phyloP scores from a whole-genome alignment of 2,113 vertebrate genomes.

The Gyps fulvus region DNA sequence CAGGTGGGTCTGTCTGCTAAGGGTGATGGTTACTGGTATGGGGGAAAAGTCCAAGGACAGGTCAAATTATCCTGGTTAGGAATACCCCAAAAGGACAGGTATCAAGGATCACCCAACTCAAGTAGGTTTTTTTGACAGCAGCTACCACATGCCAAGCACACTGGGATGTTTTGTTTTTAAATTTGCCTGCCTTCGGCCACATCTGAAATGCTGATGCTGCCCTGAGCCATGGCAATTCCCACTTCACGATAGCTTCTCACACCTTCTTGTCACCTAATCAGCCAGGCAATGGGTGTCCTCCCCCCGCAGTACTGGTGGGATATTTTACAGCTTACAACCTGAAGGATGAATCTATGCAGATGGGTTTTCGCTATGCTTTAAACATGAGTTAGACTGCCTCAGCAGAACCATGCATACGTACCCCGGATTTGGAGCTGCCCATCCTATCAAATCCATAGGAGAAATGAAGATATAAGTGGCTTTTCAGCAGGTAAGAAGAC shows the following conservation, averaged over 20 bases:
- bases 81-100: neutral
- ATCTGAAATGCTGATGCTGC: neutral
- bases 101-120: neutral
- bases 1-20: neutral
- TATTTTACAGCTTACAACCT: neutral
- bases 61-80: neutral
- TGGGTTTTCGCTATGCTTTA: fast-evolving
- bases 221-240: neutral
- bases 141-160: neutral
- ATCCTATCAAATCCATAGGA: fast-evolving
- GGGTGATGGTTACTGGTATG: neutral
- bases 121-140: neutral
- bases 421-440: neutral
- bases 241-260: neutral
- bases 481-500: neutral
- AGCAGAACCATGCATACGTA: fast-evolving
- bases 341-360: neutral
- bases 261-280: neutral
- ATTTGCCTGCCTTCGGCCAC: neutral
- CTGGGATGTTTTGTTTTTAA: neutral
- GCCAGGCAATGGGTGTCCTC: neutral
- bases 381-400: neutral
- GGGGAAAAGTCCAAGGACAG: neutral
- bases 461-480: neutral
- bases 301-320: neutral